These are phyloP conservation scores for Labeo catla DNA, from an alignment of 2,113 vertebrate species.

Conservation along the genomic window DNA sequence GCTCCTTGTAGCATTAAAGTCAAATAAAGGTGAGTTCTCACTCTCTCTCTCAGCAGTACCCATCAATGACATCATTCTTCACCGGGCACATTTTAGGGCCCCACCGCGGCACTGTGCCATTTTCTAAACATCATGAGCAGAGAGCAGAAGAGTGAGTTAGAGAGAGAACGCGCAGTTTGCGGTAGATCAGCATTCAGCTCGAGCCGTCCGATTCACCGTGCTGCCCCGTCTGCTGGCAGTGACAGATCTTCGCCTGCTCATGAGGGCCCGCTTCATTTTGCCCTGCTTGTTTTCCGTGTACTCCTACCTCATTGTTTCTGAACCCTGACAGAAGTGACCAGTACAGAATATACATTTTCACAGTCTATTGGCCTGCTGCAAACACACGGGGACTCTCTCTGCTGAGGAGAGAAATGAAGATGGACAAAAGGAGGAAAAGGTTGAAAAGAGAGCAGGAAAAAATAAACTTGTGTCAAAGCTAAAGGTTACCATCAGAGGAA, in stretches of 20 bases:
- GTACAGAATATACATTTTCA: constrained; percentile 47
- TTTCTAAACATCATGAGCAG: constrained; percentile 18
- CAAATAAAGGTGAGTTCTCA: constrained; percentile 13
- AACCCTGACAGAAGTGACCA: constrained; percentile 46
- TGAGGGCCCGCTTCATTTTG: constrained; percentile 50
- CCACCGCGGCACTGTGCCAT: neutral
- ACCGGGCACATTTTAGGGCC: constrained; percentile 1
- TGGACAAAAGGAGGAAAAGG: neutral
- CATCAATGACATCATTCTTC: constrained; percentile 31
- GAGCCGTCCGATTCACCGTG: constrained; percentile 29
- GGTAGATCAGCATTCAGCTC: constrained; percentile 57
- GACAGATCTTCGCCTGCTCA: constrained; percentile 54
- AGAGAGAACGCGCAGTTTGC: neutral
- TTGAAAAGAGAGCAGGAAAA: neutral
- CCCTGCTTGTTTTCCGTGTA: constrained; percentile 46
- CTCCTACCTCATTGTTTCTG: constrained; percentile 45
- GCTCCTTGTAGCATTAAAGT: constrained; percentile 17
- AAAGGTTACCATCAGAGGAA: neutral
- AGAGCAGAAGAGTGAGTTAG: neutral
- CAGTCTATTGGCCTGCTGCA: constrained; percentile 28
- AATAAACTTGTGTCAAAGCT: neutral
- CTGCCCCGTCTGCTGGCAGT: constrained; percentile 46
- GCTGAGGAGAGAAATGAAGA: neutral
- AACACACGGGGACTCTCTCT: constrained; percentile 31
- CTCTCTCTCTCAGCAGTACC: constrained; percentile 9